phyloP scores from a whole-genome alignment of 2,888 invertebrate species.

The Leucania comma region DNA sequence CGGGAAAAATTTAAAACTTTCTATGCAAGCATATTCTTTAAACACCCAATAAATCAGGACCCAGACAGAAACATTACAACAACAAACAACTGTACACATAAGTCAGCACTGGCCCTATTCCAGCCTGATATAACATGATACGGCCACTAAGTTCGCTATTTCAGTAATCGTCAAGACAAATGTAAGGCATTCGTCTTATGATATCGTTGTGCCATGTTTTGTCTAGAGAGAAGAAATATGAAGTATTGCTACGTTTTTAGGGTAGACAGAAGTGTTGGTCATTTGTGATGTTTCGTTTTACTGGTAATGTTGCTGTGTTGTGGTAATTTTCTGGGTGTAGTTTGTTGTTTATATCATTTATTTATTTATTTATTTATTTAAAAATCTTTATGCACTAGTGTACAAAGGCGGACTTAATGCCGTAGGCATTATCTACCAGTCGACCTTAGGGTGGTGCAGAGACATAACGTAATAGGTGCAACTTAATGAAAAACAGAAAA shows the following conservation, averaged over 20 bases:
- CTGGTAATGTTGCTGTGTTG: neutral
- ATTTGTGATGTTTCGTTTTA: constrained; percentile 21
- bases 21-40: no score
- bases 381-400: no score
- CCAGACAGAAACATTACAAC: constrained; percentile 23
- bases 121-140: constrained; percentile 56
- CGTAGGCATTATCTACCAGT: no score
- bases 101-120: constrained; percentile 40
- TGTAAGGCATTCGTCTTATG: constrained; percentile 55
- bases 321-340: neutral
- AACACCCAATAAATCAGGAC: constrained; percentile 8
- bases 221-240: constrained; percentile 48
- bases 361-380: no score
- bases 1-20: neutral
- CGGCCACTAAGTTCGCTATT: constrained; percentile 58
- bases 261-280: constrained; percentile 24
- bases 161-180: constrained; percentile 66
- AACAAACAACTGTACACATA: constrained; percentile 55
- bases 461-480: no score
- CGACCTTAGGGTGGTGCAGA: no score
- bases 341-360: neutral
- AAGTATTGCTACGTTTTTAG: constrained; percentile 49
- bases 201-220: constrained; percentile 61
- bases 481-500: no score
- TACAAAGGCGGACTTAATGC: no score